Base-by-base conservation (phyloP, 2,113 vertebrate species). In the Tragelaphus strepsiceros region DNA sequence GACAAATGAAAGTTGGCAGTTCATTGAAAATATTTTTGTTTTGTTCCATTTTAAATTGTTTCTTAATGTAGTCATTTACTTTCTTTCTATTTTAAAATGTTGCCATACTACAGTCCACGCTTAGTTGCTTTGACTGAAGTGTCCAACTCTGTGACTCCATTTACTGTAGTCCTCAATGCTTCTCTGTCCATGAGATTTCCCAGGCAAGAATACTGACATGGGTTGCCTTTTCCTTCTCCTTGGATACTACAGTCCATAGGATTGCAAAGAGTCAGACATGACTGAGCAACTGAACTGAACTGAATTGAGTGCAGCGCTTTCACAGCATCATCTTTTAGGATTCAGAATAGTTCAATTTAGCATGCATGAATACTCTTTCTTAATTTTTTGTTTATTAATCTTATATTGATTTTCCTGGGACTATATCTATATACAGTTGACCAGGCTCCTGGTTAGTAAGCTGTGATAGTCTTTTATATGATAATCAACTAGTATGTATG, bases 1-100 rank as follows among this genome's bases (percentile, higher is more conserved):
- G 87, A 96, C 83, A 98, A 98, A 98, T 97, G 96, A 97, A 96
- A 97, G 96, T 92, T 96, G 67, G 35, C 24, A 89, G 90, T 97
- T 96, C 26, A 15, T 35, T 96, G 35, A 82, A 92, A 96, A 88
- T 96, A 81, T 93, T 61, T 97, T 96, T 88, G 26, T 90, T 94
- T 83, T 93, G 97, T 97, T 96, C 61, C 95, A 30, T 91, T 96
- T 49, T 92, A 93, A 94, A 96, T 81, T 94, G 67, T 96, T 94
- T 43, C 58, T 93, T 93, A 78, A 96, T 84, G 83, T 61, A 93
- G 32, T 93, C 32, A 46, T 22, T 81, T 80, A 13, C 7, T 94
- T 5, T 83, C 59, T 83, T 95, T 85, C 61, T 83, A 22, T 74
- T 97, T 95, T 94, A 13, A 90, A 95, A 32, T 10, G 87, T 28